Evolutionary conservation across 2,888 invertebrate species (phyloP).

Genomic region (Ischnus inquisitorius): DNA sequence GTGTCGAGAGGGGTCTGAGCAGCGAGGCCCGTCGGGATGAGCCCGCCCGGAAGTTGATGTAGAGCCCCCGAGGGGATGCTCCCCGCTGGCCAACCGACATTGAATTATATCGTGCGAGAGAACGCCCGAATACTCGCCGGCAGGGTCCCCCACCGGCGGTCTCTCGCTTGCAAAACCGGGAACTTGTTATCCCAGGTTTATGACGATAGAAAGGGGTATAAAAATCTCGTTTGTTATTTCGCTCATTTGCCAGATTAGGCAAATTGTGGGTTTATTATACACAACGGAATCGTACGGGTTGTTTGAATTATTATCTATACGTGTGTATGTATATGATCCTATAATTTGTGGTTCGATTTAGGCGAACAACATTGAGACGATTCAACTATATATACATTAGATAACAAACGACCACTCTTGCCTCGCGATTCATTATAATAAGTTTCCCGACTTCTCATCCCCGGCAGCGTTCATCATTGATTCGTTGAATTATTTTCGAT

Average conservation of each 20-base stretch:
- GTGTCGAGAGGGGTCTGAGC: slow-evolving; percentile 46
- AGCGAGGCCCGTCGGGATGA: slow-evolving; percentile 65
- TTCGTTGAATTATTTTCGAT: too few species aligned
- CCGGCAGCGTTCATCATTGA: too few species aligned
- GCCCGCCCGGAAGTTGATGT: slow-evolving; percentile 79
- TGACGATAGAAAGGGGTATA: slow-evolving; percentile 70
- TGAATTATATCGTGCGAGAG: slow-evolving; percentile 80
- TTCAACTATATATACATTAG: too few species aligned
- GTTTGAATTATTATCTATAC: neutral
- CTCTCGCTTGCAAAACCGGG: slow-evolving; percentile 35
- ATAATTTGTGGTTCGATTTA: too few species aligned
- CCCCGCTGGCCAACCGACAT: slow-evolving; percentile 77
- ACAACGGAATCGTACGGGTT: neutral
- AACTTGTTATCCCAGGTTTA: slow-evolving; percentile 79
- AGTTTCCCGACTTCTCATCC: too few species aligned
- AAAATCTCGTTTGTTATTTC: slow-evolving; percentile 77
- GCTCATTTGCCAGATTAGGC: slow-evolving; percentile 46
- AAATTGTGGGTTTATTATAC: slow-evolving; percentile 26
- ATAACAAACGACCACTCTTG: too few species aligned
- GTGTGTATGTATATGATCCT: too few species aligned
- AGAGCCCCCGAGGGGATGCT: slow-evolving; percentile 79
- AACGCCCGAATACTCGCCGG: slow-evolving; percentile 75
- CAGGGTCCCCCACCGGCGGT: slow-evolving; percentile 7
- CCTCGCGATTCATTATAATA: too few species aligned
- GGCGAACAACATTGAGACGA: too few species aligned